Evolutionary conservation across 2,797 vertebrate genomes (phyloP).

Genomic region (Eremophila alpestris): DNA sequence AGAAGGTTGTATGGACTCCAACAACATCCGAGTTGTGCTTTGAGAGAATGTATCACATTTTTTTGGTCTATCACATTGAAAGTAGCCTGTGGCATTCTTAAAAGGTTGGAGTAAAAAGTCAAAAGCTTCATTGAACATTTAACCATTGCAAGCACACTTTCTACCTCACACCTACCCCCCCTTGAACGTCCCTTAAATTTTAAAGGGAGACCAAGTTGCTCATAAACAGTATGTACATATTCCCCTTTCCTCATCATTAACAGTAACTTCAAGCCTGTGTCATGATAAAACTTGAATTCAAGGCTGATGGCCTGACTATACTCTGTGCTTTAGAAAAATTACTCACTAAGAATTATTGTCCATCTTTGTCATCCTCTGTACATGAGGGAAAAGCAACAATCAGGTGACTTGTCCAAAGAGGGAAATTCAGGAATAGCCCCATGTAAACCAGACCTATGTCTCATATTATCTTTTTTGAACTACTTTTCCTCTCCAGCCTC

Average conservation of each 20-base stretch:
- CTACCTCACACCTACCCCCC: neutral
- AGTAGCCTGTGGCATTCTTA: neutral
- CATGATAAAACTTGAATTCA: accelerated
- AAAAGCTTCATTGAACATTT: neutral
- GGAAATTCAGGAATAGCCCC: neutral
- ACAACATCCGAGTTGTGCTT: neutral
- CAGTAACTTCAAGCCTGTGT: neutral
- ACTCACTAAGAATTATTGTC: neutral
- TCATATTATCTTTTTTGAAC: neutral
- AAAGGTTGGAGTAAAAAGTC: neutral
- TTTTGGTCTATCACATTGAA: neutral
- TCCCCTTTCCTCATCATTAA: neutral
- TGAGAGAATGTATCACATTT: neutral
- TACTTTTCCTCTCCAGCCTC: neutral
- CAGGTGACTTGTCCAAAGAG: neutral
- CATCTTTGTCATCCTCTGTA: neutral
- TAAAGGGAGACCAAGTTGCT: neutral
- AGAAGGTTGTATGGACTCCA: neutral
- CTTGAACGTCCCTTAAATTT: neutral
- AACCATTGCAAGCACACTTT: neutral
- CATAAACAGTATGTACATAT: accelerated
- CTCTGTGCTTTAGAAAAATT: neutral
- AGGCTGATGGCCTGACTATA: neutral
- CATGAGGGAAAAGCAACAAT: too few species aligned
- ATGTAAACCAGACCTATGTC: neutral